Base-by-base conservation (phyloP, 1,140 invertebrate genomes). In the Drosophila teissieri region DNA sequence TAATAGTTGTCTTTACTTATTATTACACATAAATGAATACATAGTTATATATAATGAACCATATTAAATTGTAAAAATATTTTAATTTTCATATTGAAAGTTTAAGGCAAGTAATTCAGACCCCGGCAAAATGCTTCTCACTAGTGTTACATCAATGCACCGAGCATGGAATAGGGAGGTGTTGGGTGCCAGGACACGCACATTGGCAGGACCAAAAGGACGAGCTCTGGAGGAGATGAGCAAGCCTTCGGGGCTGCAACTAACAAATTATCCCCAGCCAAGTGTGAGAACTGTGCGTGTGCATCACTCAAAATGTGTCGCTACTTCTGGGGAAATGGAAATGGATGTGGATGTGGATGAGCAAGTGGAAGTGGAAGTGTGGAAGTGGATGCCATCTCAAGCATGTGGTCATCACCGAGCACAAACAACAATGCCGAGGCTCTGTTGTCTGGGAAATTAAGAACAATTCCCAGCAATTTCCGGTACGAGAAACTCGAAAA, bases 381-480 rank as follows among this genome's bases (percentile, higher is more conserved):
- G 19, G 19, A 49, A 52, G 73, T 37, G 67, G 80, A 80, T 80
- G 80, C 77, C 77, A 85, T 85, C 81, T 84, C 81, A 84, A 84
- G 81, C 81, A 84, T 85, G 79, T 73, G 82, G 82, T 88, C 75
- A 86, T 70, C 80, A 72, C 17, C 79, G 48, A 17, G 39, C 65
- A 17, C 57, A 82, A 58, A 56, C 61, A 67, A 73, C 55, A 73
- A 63, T 56, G 54, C 64, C 46, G 64, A 64, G 48, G 24, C 62
- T 52, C 80, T 79, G 76, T 89, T 89, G 84, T 74, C 80, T 89
- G 84, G 84, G 58, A 89, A 88, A 88, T 89, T 88, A 89, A 89
- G 84, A 88, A 88, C 84, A 88, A 88, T 89, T 72, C 84, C 72
- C 57, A 89, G 84, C 84, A 89, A 89, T 88, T 88, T 89, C 84